phyloP scores from a whole-genome alignment of 2,888 invertebrate genomes.

The Ectemnius cavifrons region DNA sequence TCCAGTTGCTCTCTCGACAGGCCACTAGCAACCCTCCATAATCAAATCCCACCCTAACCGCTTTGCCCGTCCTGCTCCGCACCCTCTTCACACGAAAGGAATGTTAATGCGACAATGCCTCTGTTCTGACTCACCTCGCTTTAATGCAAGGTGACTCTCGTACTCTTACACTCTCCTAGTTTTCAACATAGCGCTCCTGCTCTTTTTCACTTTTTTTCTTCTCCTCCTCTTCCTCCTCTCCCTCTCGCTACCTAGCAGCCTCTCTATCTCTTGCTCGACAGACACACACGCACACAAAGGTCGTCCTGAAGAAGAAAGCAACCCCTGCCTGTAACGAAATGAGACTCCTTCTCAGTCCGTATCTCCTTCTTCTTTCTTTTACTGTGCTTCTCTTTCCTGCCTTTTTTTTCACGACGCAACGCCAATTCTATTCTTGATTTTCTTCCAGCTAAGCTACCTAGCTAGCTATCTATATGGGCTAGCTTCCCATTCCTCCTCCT shows the following conservation, averaged over 20 bases:
- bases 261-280: slow-evolving; percentile 14
- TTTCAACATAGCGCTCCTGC: slow-evolving; percentile 18
- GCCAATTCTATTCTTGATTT: neutral
- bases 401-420: neutral
- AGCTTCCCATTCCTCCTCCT: neutral
- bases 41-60: slow-evolving; percentile 77
- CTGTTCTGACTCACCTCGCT: slow-evolving; percentile 72
- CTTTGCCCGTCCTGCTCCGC: slow-evolving; percentile 57
- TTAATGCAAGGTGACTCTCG: slow-evolving; percentile 41
- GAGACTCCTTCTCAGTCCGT: slow-evolving; percentile 42
- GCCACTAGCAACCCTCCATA: slow-evolving; percentile 72
- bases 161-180: slow-evolving; percentile 26
- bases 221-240: slow-evolving; percentile 9
- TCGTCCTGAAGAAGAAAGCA: slow-evolving; percentile 31
- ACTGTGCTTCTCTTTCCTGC: slow-evolving; percentile 32
- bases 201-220: slow-evolving; percentile 37
- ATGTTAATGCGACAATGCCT: slow-evolving; percentile 78
- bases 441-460: slow-evolving; percentile 5
- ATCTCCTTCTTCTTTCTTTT: slow-evolving; percentile 32
- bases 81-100: slow-evolving; percentile 77
- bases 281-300: slow-evolving; percentile 7
- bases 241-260: neutral
- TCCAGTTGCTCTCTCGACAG: slow-evolving; percentile 41
- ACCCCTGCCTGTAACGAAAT: slow-evolving; percentile 40
- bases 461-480: neutral